Evolutionary conservation across 2,113 vertebrate genomes (phyloP).

Genomic region (Chamaea fasciata): DNA sequence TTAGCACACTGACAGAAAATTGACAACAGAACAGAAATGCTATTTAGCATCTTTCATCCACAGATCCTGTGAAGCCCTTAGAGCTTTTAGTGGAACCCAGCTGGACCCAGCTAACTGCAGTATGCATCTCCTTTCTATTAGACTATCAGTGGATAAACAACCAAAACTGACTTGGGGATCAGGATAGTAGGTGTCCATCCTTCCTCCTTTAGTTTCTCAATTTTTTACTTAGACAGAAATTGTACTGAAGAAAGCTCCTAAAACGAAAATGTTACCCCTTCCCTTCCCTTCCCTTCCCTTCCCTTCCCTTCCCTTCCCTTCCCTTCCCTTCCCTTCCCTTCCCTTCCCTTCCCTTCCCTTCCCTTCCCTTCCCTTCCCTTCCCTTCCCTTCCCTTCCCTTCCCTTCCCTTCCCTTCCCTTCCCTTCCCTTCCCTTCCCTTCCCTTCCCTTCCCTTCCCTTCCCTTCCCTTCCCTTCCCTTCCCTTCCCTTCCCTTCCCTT

Average conservation of each 20-base stretch:
- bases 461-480: neutral
- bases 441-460: neutral
- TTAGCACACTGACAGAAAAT: conserved; percentile 24
- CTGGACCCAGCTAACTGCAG: neutral
- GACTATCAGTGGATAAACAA: neutral
- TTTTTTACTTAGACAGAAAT: neutral
- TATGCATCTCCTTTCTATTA: neutral
- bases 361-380: too few relatives aligned
- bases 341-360: neutral
- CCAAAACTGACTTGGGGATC: neutral
- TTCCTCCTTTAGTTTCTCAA: neutral
- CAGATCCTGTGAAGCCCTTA: neutral
- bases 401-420: neutral
- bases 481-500: neutral
- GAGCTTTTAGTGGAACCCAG: neutral
- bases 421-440: neutral
- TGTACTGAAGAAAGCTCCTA: neutral
- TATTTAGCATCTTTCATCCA: neutral
- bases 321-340: neutral
- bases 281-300: neutral
- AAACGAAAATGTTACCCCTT: neutral
- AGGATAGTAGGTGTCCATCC: neutral
- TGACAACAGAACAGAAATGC: neutral
- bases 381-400: neutral
- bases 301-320: neutral